Evolutionary conservation across 2,888 invertebrate genomes (phyloP).

Genomic region (Reticulitermes lucifugus): DNA sequence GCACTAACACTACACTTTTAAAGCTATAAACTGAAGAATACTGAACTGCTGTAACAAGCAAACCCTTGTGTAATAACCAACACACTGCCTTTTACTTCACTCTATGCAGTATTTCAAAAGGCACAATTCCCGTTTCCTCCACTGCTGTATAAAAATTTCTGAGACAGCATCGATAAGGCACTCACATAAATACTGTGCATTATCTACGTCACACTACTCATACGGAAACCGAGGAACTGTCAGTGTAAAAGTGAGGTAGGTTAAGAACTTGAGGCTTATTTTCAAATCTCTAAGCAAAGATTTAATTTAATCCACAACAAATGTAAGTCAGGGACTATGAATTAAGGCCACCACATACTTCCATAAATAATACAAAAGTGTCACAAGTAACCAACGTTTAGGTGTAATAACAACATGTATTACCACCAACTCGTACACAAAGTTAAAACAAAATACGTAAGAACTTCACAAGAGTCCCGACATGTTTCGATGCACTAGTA

Average conservation of each 20-base stretch:
- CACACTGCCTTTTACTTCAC: background rate
- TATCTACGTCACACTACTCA: slow-evolving; percentile 8
- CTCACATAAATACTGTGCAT: slow-evolving; percentile 9
- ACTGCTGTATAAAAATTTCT: background rate
- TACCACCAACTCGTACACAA: no score
- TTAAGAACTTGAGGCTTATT: no score
- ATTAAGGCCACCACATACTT: background rate
- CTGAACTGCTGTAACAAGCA: background rate
- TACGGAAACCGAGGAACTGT: background rate
- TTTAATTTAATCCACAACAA: no score
- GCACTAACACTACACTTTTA: no score
- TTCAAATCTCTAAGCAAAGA: no score
- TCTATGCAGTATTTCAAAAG: background rate
- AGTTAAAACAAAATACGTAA: no score
- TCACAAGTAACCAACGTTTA: no score
- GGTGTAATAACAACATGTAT: no score
- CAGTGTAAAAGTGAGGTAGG: slow-evolving; percentile 1
- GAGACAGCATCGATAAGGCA: background rate
- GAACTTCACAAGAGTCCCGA: no score
- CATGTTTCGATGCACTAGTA: no score
- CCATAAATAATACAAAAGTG: no score
- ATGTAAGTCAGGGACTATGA: background rate
- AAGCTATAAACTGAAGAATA: background rate
- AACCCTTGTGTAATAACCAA: no score
- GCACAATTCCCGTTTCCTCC: slow-evolving; percentile 15